Conservation (phyloP, 2,797 vertebrate genomes). For the Fringilla coelebs region DNA sequence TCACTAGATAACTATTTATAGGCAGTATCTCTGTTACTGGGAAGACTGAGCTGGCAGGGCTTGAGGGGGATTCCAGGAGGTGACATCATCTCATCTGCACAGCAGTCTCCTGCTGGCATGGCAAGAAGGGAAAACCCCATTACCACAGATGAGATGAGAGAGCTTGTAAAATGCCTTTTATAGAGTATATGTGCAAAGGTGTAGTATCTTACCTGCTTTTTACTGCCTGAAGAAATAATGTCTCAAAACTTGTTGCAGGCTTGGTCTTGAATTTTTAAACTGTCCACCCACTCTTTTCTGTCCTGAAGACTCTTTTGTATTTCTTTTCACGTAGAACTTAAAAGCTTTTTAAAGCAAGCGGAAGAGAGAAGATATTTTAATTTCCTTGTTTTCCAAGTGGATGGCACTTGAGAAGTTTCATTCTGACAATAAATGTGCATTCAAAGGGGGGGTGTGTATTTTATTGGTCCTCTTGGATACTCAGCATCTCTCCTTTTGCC, state of each 20-base stretch:
- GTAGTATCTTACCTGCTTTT: background rate
- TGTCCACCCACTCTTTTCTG: background rate
- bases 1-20: conserved; percentile 67
- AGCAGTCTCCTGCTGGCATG: conserved; percentile 41
- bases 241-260: background rate
- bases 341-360: background rate
- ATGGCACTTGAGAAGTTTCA: background rate
- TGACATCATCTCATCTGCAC: conserved; percentile 62
- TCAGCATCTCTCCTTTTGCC: background rate
- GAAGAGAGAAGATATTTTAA: background rate
- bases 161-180: conserved; percentile 33
- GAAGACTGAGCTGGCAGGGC: conserved; percentile 60
- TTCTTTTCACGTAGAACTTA: conserved; percentile 24
- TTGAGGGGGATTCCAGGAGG: conserved; percentile 70
- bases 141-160: background rate
- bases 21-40: conserved; percentile 42
- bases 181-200: background rate
- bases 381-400: background rate
- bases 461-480: background rate
- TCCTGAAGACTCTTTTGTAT: background rate
- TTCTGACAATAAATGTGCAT: background rate
- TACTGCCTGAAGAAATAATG: background rate
- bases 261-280: conserved; percentile 3
- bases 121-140: conserved; percentile 8
- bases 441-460: background rate